Base-by-base conservation (phyloP, 1,140 invertebrate species). In the Hyposmocoma kahamanoa region DNA sequence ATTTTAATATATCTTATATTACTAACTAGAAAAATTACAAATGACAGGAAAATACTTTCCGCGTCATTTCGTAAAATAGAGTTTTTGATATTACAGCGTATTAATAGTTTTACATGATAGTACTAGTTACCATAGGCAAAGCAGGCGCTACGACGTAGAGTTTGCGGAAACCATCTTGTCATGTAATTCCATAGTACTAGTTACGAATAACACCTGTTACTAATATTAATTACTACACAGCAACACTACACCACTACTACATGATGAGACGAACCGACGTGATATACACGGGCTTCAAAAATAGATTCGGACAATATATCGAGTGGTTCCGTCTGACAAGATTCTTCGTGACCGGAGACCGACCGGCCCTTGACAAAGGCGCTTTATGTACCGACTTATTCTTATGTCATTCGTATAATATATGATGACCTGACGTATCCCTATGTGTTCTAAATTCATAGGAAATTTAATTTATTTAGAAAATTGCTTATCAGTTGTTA, bases 221-320 rank as follows among this genome's bases (percentile, higher is more conserved):
- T 6, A 26, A 26, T 5, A 6, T 5, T 26, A 26, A 26, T 11
- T 11, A 5, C 5, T 11, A 26, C 10, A 17, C 18, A n/a, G 10
- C 32, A 36, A 15, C 32, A 13, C 32, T 36, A 36, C 32, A 36
- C 13, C 11, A 36, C 18, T 36, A 36, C 8, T n/a, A 36, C 13
- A 17, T n/a, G 11, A 3, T 3, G 13, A 30, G 13, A 30, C 15
- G 32, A 17, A 17, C 10, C 32, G 28, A 30, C n/a, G n/a, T n/a
- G n/a, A n/a, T n/a, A 13, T 13, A 8, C 28, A 30, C 28, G 28
- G 13, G 10, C 13, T 17, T 36, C 32, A 36, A 36, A 36, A 36
- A 36, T 36, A 36, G 32, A 36, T 36, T 36, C 15, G 32, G n/a
- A 10, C 32, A 17, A 36, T 36, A 36, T 36, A 36, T 36, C n/a